phyloP scores from a whole-genome alignment of 1,140 invertebrate species.

The Caenorhabditis remanei region DNA sequence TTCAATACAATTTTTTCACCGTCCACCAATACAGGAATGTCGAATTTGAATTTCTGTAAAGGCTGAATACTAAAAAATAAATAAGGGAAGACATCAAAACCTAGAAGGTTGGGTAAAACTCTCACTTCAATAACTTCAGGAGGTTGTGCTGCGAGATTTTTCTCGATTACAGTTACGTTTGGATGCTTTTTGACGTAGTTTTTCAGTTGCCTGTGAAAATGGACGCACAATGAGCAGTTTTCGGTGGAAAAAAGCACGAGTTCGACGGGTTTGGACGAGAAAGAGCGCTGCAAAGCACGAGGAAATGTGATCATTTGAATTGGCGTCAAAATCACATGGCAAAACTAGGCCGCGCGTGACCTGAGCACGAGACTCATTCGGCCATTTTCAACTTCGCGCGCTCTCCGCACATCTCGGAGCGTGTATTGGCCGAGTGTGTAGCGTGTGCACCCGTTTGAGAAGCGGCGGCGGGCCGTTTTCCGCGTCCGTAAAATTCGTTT shows the following conservation, averaged over 20 bases:
- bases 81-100: background rate
- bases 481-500: background rate
- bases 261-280: constrained; percentile 42
- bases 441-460: background rate
- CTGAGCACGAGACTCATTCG: constrained; percentile 51
- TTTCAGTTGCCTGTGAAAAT: constrained; percentile 23
- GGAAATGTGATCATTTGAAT: constrained; percentile 54
- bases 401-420: constrained; percentile 1
- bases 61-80: background rate
- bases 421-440: background rate
- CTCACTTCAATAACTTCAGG: constrained; percentile 21
- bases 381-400: constrained; percentile 47
- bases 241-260: constrained; percentile 37
- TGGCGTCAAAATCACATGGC: constrained; percentile 52
- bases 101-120: background rate
- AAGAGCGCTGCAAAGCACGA: constrained; percentile 53
- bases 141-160: constrained; percentile 14
- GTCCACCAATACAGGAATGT: constrained; percentile 25
- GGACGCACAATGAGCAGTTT: constrained; percentile 43
- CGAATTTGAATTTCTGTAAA: constrained; percentile 43
- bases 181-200: constrained; percentile 34
- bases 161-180: background rate
- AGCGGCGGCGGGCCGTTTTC: background rate
- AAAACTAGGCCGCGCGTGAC: constrained; percentile 53
- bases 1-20: background rate